These are phyloP conservation scores for Archips xylosteana DNA, from an alignment of 2,888 invertebrate species.

Conservation along the genomic window DNA sequence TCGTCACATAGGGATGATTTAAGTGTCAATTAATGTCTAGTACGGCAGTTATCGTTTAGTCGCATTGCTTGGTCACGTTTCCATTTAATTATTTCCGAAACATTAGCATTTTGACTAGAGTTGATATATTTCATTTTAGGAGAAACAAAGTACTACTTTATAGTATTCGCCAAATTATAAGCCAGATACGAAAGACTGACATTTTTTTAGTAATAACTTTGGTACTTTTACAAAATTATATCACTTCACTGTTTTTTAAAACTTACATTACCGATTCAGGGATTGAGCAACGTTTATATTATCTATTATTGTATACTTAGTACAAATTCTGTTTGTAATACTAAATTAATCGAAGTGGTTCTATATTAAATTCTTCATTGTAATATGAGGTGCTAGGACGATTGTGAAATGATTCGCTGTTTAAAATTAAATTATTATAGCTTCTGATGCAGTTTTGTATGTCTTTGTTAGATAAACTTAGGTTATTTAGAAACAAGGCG, in stretches of 20 bases:
- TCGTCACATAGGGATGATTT: background rate
- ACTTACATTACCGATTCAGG: conserved; percentile 7
- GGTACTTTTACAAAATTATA: conserved; percentile 51
- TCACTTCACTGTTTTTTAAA: conserved; percentile 23
- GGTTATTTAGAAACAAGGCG: background rate
- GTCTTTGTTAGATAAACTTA: conserved; percentile 2
- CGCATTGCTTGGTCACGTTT: conserved; percentile 42
- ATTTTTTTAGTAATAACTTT: conserved; percentile 41
- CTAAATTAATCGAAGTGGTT: conserved; percentile 5
- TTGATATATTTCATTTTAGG: conserved; percentile 18
- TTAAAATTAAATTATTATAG: conserved; percentile 1
- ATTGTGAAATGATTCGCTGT: conserved; percentile 24
- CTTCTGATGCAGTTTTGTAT: conserved; percentile 2
- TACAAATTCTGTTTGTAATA: conserved; percentile 58
- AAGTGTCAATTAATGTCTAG: background rate
- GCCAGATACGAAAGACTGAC: conserved; percentile 59
- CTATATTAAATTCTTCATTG: conserved; percentile 20
- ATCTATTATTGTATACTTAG: conserved; percentile 67
- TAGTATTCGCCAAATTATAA: conserved; percentile 51
- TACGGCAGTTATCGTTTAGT: background rate
- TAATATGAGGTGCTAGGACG: conserved; percentile 35
- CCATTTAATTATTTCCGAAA: conserved; percentile 16
- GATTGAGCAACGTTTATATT: conserved; percentile 46
- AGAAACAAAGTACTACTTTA: conserved; percentile 32
- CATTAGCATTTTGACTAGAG: conserved; percentile 1